phyloP scores from a whole-genome alignment of 2,888 invertebrate species.

The Globia sparganii region DNA sequence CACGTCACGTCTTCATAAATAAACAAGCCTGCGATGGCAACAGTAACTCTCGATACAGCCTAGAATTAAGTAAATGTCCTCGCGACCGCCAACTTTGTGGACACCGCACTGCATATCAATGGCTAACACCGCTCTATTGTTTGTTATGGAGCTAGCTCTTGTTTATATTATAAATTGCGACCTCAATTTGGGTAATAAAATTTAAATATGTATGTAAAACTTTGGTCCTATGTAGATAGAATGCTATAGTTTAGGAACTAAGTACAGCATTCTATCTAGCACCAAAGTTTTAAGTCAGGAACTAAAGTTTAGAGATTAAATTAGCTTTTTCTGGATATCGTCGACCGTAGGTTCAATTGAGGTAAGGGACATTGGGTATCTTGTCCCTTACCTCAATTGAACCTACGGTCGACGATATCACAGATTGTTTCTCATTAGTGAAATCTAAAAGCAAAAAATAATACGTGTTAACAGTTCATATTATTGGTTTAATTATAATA shows the following conservation, averaged over 20 bases:
- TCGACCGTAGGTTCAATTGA: too few relatives aligned
- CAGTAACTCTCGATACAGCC: conserved; percentile 60
- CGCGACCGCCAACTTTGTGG: conserved; percentile 71
- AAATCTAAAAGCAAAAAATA: background rate
- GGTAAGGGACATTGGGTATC: too few relatives aligned
- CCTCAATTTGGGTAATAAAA: conserved; percentile 52
- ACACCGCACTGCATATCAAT: conserved; percentile 76
- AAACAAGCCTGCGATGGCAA: conserved; percentile 72
- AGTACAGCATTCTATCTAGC: too few relatives aligned
- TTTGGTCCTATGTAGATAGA: background rate
- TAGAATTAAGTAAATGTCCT: conserved; percentile 70
- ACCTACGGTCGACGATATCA: too few relatives aligned
- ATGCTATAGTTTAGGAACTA: background rate
- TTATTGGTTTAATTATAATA: background rate
- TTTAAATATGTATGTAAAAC: conserved; percentile 34
- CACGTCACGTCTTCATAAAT: conserved; percentile 75
- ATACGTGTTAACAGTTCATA: background rate
- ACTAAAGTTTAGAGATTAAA: background rate
- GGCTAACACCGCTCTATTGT: conserved; percentile 66
- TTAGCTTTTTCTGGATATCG: background rate
- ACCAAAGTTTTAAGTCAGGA: too few relatives aligned
- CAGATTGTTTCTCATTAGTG: background rate
- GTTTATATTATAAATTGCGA: conserved; percentile 64
- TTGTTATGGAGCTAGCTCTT: conserved; percentile 58
- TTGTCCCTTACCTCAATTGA: too few relatives aligned